Conservation (phyloP, 2,888 invertebrate genomes). For the Tetanocera ferruginea region DNA sequence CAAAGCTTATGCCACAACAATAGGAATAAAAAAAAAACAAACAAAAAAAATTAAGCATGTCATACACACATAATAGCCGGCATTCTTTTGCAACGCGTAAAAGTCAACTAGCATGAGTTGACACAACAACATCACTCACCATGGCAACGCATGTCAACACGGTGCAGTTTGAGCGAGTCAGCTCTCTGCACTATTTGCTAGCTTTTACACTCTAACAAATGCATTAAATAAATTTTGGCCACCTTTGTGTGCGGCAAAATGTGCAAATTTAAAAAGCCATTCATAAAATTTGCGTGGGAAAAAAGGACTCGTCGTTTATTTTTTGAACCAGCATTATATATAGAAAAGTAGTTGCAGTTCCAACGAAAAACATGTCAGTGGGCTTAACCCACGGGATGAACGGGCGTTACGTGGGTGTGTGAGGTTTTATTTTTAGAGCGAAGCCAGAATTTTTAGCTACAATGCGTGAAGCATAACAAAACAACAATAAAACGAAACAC, state of each 20-base stretch:
- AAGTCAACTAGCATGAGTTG: not conserved
- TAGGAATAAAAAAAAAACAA: constrained; percentile 31
- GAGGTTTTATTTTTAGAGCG: not conserved
- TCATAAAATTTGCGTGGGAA: constrained; percentile 52
- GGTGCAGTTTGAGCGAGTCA: not conserved
- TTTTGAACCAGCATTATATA: not conserved
- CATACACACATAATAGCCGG: not conserved
- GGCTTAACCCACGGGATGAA: not conserved
- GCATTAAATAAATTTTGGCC: not conserved
- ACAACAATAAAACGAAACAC: no score
- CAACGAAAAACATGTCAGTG: not conserved
- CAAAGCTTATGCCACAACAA: constrained; percentile 59
- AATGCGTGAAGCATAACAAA: no score
- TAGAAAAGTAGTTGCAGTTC: not conserved
- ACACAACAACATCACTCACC: constrained; percentile 21
- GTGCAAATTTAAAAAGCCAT: constrained; percentile 48
- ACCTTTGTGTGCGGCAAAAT: constrained; percentile 3
- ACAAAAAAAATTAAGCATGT: constrained; percentile 4
- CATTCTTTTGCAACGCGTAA: not conserved
- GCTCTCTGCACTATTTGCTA: constrained; percentile 1
- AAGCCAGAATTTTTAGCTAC: not conserved
- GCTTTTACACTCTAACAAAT: not conserved
- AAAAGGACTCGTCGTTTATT: not conserved
- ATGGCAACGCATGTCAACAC: not conserved
- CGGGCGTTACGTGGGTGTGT: not conserved